Evolutionary conservation across 2,888 invertebrate species (phyloP), one percentile per base, ranked within the genome.

Genomic region (Andrena camellia): DNA sequence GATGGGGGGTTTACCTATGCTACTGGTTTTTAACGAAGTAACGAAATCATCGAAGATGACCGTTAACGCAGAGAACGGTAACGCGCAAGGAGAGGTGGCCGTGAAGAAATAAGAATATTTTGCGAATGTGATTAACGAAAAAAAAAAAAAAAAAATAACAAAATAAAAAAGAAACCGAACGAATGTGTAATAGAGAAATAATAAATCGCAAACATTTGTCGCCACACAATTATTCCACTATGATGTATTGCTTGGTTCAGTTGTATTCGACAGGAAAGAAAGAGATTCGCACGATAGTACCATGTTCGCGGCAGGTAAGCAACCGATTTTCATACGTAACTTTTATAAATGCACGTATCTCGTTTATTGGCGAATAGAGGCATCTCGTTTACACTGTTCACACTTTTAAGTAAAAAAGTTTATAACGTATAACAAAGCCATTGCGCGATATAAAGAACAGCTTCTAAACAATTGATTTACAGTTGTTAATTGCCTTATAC

Each of bases 1-100:
- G 0, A 94, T 97, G 48, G 97, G 97, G 78, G 95, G 96, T 75
- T 94, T 96, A 69, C 96, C 97, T 2, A 94, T 97, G 60, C 93
- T 97, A 35, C 95, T 95, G 69, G 94, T 94, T 77, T 90, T 93
- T 73, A 89, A 89, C 60, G 92, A 92, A 71, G 88, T 86, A 75
- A 87, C 88, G 73, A 90, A 92, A 70, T 86, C 91, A 77, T 86
- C 90, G 81, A 90, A 90, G 88, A 87, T 88, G 69, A 89, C 89
- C 77, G 86, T 88, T 75, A 88, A 86, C n/a, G 79, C 83, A 52
- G 84, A 88, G 50, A 89, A 88, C 84, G 86, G 86, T 59, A 89
- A 87, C 75, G 73, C 81, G 82, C 88, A 88, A 81, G 85, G 57
- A 74, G 89, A 88, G 71, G 62, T 82, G 83, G 85, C 82, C 79